Percentiles rank a stretch among this genome's conserved stretches.
phyloP scores from a whole-genome alignment of 2,888 invertebrate species.

The Andrena dorsata region DNA sequence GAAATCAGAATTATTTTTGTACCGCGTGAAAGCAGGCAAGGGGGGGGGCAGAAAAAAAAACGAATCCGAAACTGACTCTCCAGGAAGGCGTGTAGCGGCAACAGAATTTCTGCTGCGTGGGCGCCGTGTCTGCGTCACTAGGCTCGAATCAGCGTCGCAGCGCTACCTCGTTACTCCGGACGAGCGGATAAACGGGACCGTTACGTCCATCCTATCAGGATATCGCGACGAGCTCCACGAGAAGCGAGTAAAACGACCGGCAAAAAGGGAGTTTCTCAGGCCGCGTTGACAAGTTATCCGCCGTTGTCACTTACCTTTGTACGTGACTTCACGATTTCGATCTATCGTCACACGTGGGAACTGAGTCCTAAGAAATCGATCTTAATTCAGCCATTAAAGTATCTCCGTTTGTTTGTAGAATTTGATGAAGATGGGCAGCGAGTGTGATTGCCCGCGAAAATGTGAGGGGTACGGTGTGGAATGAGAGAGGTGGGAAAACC shows the following conservation, averaged over 20 bases:
- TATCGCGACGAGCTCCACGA: constrained; percentile 4
- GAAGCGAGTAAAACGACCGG: constrained; percentile 6
- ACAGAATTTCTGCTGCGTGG: constrained; percentile 52
- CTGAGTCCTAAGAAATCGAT: too few relatives aligned
- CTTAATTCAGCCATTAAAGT: too few relatives aligned
- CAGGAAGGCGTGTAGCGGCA: constrained; percentile 30
- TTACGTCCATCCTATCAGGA: constrained; percentile 44
- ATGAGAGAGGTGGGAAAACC: background rate
- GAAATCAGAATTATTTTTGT: constrained; percentile 40
- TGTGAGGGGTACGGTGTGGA: background rate
- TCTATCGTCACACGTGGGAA: too few relatives aligned
- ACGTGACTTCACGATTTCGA: too few relatives aligned
- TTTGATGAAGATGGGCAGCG: too few relatives aligned
- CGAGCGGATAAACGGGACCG: constrained; percentile 49
- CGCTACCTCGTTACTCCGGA: constrained; percentile 44
- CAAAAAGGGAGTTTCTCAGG: background rate
- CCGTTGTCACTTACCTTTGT: too few relatives aligned
- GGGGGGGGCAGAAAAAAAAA: constrained; percentile 3
- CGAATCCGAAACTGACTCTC: constrained; percentile 24
- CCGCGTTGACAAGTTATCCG: too few relatives aligned
- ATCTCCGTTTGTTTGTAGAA: too few relatives aligned
- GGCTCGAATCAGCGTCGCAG: constrained; percentile 46
- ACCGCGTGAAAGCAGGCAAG: background rate
- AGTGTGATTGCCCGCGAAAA: too few relatives aligned
- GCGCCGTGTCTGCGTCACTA: constrained; percentile 57